Evolutionary conservation across 2,888 invertebrate genomes (phyloP).

Genomic region (Diachrysia chrysitis): DNA sequence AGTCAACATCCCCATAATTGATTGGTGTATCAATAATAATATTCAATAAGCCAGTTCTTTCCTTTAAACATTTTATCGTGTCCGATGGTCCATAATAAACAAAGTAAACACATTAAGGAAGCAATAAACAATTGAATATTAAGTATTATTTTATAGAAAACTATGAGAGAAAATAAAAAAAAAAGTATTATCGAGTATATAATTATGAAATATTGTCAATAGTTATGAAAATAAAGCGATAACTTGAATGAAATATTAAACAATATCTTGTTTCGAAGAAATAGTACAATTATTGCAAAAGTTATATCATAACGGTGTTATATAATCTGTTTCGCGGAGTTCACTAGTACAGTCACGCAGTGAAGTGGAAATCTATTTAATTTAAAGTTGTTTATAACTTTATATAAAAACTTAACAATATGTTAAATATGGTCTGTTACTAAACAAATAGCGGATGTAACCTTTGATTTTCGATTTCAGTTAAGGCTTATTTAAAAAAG

Average conservation of each 20-base stretch:
- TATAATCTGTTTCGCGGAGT: constrained; percentile 3
- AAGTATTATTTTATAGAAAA: neutral
- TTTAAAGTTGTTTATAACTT: neutral
- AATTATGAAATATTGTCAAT: neutral
- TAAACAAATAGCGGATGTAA: neutral
- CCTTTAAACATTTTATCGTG: neutral
- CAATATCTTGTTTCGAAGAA: neutral
- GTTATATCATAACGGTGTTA: constrained; percentile 3
- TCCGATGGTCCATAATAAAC: neutral
- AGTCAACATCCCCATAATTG: too few species aligned
- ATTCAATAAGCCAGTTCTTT: neutral
- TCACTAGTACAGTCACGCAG: neutral
- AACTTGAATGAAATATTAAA: constrained; percentile 2
- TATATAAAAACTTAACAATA: too few species aligned
- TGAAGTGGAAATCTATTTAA: neutral
- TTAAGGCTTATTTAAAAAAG: too few species aligned
- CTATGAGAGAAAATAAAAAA: neutral
- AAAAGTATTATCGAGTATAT: neutral
- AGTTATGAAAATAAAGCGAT: neutral
- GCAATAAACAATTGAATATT: neutral
- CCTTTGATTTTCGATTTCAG: too few species aligned
- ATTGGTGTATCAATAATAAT: neutral
- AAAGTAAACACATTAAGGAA: neutral
- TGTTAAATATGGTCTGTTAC: neutral
- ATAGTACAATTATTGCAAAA: constrained; percentile 9